These are phyloP conservation scores for Rachycentron canadum DNA, from an alignment of 2,797 vertebrate genomes.

Conservation along the genomic window DNA sequence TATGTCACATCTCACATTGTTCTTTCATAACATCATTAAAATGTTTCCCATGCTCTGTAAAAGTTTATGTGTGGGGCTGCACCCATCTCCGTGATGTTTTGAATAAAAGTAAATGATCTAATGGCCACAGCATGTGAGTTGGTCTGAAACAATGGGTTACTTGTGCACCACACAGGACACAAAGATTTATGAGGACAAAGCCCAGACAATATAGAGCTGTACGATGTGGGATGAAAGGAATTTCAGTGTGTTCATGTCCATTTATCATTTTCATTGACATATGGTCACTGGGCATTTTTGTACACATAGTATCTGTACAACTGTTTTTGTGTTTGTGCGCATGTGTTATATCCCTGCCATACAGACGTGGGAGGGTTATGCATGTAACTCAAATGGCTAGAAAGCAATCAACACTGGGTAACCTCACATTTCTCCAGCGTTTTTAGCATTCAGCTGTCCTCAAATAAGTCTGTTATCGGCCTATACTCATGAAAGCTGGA, in stretches of 20 bases:
- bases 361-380: slow-evolving; percentile 12
- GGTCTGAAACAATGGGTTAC: slow-evolving; percentile 1
- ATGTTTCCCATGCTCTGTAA: background rate
- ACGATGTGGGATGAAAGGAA: slow-evolving; percentile 7
- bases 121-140: background rate
- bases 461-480: slow-evolving; percentile 16
- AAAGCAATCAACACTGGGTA: slow-evolving; percentile 14
- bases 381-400: slow-evolving; percentile 4
- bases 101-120: background rate
- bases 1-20: background rate
- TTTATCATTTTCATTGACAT: background rate
- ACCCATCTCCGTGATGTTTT: background rate
- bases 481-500: slow-evolving; percentile 14
- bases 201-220: background rate
- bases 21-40: background rate
- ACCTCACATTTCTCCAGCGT: slow-evolving; percentile 3
- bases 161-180: background rate
- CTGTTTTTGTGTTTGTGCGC: background rate
- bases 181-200: slow-evolving; percentile 3
- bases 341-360: background rate
- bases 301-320: no score
- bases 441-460: slow-evolving; percentile 8
- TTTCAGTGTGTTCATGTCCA: slow-evolving; percentile 4
- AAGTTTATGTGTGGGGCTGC: background rate
- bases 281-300: background rate